phyloP scores from a whole-genome alignment of 2,888 invertebrate species.

The Ypsolopha sequella region DNA sequence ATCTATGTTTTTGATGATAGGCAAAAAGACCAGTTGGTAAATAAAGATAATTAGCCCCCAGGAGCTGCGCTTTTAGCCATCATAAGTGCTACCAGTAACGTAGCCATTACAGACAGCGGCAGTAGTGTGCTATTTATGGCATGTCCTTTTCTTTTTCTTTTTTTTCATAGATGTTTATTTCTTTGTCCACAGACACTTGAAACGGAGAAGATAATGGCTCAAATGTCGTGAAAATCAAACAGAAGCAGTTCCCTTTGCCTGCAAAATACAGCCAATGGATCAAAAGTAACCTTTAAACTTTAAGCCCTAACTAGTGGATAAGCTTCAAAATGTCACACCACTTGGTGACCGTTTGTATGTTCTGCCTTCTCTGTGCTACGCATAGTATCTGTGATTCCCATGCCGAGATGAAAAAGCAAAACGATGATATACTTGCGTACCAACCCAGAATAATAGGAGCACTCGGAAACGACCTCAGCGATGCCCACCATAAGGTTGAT shows the following conservation, averaged over 20 bases:
- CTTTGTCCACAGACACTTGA: too few relatives aligned
- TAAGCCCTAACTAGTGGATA: neutral
- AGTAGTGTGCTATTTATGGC: too few relatives aligned
- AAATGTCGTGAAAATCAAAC: neutral
- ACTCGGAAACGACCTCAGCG: constrained; percentile 11
- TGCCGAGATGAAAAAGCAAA: constrained; percentile 40
- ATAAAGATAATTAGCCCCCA: too few relatives aligned
- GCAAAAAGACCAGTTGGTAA: too few relatives aligned
- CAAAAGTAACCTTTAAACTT: neutral
- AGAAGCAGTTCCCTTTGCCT: neutral
- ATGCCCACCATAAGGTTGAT: constrained; percentile 21
- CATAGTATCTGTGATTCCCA: constrained; percentile 83
- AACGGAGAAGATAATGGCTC: too few relatives aligned
- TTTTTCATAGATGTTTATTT: too few relatives aligned
- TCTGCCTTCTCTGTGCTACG: constrained; percentile 84
- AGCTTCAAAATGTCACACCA: constrained; percentile 51
- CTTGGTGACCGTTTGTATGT: constrained; percentile 85
- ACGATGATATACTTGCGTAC: constrained; percentile 21
- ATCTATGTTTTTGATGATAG: too few relatives aligned
- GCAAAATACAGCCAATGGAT: neutral
- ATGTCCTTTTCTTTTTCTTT: too few relatives aligned
- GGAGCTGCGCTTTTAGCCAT: too few relatives aligned
- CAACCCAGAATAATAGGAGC: constrained; percentile 19
- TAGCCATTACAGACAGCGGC: too few relatives aligned
- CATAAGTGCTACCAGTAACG: too few relatives aligned